These are phyloP conservation scores for Perodicticus potto DNA, from an alignment of 2,797 vertebrate species.

Conservation along the genomic window DNA sequence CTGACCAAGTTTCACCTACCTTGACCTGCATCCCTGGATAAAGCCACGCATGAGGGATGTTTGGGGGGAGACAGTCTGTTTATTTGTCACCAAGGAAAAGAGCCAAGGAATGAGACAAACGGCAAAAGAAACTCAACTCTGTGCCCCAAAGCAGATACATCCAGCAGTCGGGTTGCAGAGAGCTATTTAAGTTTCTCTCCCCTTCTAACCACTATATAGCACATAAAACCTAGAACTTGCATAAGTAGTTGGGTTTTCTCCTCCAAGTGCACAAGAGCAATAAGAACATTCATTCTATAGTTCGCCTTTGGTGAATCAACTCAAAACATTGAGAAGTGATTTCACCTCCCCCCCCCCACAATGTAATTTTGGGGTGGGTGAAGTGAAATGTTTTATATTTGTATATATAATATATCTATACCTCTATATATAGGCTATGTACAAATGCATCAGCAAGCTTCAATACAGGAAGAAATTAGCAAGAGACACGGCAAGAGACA, in stretches of 20 bases:
- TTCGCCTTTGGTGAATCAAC: constrained; percentile 71
- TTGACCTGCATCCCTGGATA: neutral
- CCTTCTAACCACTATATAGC: neutral
- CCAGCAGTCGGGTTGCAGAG: neutral
- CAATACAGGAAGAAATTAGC: constrained; percentile 78
- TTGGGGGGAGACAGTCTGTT: constrained; percentile 71
- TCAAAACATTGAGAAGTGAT: constrained; percentile 58
- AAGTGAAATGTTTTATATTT: constrained; percentile 69
- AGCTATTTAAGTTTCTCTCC: neutral
- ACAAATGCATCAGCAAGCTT: constrained; percentile 83
- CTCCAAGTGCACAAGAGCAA: constrained; percentile 75
- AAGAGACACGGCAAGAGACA: constrained; percentile 78
- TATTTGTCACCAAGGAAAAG: constrained; percentile 79
- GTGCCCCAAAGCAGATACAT: constrained; percentile 21
- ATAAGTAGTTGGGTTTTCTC: constrained; percentile 57
- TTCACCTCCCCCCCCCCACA: neutral
- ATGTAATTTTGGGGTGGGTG: constrained; percentile 38
- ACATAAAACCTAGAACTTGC: constrained; percentile 57
- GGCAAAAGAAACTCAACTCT: neutral
- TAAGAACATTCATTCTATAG: constrained; percentile 79
- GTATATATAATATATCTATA: constrained; percentile 68
- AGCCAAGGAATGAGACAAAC: constrained; percentile 48
- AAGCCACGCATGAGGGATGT: constrained; percentile 15
- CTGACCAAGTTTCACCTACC: neutral
- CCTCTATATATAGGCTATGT: constrained; percentile 79